A percentile compares a stretch with the other conserved stretches of the same genome.
These are phyloP conservation scores for Calvadosia cruxmelitensis DNA, from an alignment of 30 jellyfish, hydroid and myxozoan species.

Conservation along the genomic window DNA sequence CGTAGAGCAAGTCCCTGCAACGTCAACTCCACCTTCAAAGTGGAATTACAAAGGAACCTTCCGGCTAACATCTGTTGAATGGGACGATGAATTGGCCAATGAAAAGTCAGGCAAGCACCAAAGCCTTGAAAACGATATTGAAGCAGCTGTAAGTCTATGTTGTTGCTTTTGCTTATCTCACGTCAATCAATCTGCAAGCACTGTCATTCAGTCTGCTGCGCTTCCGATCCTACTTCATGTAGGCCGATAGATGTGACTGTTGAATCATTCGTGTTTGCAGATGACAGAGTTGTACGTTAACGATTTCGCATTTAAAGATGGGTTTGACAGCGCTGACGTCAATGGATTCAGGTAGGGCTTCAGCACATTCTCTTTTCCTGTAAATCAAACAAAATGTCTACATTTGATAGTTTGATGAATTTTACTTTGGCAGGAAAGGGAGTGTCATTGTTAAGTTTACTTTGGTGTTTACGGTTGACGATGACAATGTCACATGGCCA, in stretches of 20 bases:
- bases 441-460: conserved; percentile 61
- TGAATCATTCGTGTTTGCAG: conserved; percentile 19
- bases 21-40: too few relatives aligned
- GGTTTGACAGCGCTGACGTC: conserved; percentile 48
- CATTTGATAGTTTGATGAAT: too few relatives aligned
- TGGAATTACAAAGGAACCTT: not conserved
- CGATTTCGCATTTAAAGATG: conserved; percentile 47
- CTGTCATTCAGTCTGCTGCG: not conserved
- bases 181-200: not conserved
- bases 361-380: too few relatives aligned
- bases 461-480: conserved; percentile 12
- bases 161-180: too few relatives aligned
- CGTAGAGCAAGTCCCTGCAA: too few relatives aligned
- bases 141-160: not conserved
- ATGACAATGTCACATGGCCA: conserved; percentile 39
- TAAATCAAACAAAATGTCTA: too few relatives aligned
- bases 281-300: conserved; percentile 38
- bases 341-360: conserved; percentile 48
- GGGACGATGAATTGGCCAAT: not conserved
- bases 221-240: too few relatives aligned
- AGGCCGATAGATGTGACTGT: too few relatives aligned
- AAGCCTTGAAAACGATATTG: not conserved
- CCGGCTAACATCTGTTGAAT: not conserved
- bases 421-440: conserved; percentile 66
- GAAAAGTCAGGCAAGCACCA: not conserved